Conservation (phyloP, 1,140 invertebrate species). For the Heliconius nattereri region DNA sequence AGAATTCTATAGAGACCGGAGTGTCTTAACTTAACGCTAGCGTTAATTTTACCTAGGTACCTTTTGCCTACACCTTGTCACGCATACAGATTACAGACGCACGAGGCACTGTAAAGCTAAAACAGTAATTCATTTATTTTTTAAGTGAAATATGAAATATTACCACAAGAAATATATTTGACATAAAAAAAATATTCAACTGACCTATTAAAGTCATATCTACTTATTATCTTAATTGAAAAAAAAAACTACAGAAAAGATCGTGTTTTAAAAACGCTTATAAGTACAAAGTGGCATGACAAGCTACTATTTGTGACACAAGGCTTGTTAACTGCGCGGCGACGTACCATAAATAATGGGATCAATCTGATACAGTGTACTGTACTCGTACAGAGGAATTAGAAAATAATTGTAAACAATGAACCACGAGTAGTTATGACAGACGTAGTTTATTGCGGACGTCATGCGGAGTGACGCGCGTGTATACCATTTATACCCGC, state of each 20-base stretch:
- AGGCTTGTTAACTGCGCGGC: slow-evolving; percentile 27
- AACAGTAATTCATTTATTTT: too few species aligned
- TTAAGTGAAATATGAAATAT: too few species aligned
- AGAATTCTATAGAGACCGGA: too few species aligned
- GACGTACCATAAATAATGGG: slow-evolving; percentile 11
- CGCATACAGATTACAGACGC: too few species aligned
- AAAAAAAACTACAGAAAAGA: slow-evolving; percentile 7
- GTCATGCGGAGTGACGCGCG: neutral
- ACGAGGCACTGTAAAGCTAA: too few species aligned
- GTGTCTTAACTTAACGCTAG: too few species aligned
- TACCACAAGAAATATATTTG: too few species aligned
- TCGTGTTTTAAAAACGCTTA: slow-evolving; percentile 24
- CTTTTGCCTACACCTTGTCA: too few species aligned
- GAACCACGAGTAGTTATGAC: neutral
- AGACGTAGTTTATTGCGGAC: neutral
- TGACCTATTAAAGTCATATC: neutral
- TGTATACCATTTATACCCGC: neutral
- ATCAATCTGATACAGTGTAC: neutral
- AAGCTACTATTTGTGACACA: slow-evolving; percentile 24
- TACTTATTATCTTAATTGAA: slow-evolving; percentile 3
- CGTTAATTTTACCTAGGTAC: too few species aligned
- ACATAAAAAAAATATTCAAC: neutral
- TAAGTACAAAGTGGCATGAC: slow-evolving; percentile 36
- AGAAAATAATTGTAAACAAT: slow-evolving; percentile 31
- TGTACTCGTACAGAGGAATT: neutral